These are phyloP conservation scores for Neotoxoptera formosana DNA, from an alignment of 1,140 invertebrate species.

Conservation along the genomic window DNA sequence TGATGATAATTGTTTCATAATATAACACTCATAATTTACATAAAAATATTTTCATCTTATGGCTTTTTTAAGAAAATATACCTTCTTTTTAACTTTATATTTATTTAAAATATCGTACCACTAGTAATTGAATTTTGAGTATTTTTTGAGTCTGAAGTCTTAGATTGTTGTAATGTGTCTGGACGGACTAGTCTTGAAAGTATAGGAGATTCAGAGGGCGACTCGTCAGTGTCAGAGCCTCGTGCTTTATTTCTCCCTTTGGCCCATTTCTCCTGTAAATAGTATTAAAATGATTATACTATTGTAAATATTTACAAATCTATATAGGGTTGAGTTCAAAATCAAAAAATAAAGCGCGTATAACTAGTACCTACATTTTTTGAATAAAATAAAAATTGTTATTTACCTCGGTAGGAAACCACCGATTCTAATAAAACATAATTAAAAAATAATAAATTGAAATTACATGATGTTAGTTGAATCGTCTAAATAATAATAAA, in stretches of 20 bases:
- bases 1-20: neutral
- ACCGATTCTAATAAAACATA: neutral
- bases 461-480: neutral
- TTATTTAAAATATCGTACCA: neutral
- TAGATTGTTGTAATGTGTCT: conserved; percentile 46
- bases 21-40: neutral
- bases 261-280: conserved; percentile 46
- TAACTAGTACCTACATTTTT: neutral
- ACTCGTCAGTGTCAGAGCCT: conserved; percentile 50
- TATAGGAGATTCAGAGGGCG: conserved; percentile 44
- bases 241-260: conserved; percentile 47
- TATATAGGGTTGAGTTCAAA: neutral
- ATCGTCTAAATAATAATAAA: conserved; percentile 13
- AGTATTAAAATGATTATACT: neutral
- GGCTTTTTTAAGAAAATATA: neutral
- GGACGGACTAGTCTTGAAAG: conserved; percentile 40
- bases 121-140: conserved; percentile 35
- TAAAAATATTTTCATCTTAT: neutral
- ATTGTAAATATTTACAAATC: neutral
- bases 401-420: neutral
- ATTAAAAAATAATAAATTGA: neutral
- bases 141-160: conserved; percentile 35
- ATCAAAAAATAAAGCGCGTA: neutral
- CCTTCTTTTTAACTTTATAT: neutral
- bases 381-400: neutral